Evolutionary conservation across 2,113 vertebrate species (phyloP).

Genomic region (Hypanus sabinus): DNA sequence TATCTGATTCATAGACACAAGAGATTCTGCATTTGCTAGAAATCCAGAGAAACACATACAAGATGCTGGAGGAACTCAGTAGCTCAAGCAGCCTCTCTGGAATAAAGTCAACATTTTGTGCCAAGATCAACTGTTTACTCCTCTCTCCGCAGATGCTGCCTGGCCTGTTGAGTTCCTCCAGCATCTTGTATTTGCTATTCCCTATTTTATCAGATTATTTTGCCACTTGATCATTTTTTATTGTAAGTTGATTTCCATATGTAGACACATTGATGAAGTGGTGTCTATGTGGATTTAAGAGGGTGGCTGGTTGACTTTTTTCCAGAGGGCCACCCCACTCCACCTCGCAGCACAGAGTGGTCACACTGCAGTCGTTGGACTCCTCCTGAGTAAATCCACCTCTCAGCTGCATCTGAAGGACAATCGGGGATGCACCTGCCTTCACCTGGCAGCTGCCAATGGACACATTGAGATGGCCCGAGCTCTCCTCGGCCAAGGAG

Average conservation of each 20-base stretch:
- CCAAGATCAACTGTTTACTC: too few species aligned
- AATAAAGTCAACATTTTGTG: too few species aligned
- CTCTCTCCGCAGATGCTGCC: too few species aligned
- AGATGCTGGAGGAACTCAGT: too few species aligned
- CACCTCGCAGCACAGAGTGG: slow-evolving; percentile 51
- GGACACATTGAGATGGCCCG: slow-evolving; percentile 46
- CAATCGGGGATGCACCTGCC: slow-evolving; percentile 48
- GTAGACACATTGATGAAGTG: not conserved
- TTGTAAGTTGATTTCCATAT: not conserved
- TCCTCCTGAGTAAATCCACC: slow-evolving; percentile 50
- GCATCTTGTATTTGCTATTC: too few species aligned
- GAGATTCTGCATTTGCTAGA: too few species aligned
- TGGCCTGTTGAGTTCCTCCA: too few species aligned
- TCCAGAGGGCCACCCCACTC: slow-evolving; percentile 49
- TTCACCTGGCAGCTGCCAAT: slow-evolving; percentile 45
- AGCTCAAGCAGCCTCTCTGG: too few species aligned
- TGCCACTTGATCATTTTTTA: not conserved
- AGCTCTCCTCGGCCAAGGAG: slow-evolving; percentile 46
- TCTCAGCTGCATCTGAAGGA: slow-evolving; percentile 50
- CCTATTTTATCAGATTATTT: not conserved
- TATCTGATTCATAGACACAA: too few species aligned
- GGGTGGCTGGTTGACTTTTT: not conserved
- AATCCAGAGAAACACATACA: too few species aligned
- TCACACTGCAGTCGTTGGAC: slow-evolving; percentile 50
- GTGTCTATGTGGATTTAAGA: not conserved